Conservation (phyloP, 2,888 invertebrate species). For the Parelbella ahira region DNA sequence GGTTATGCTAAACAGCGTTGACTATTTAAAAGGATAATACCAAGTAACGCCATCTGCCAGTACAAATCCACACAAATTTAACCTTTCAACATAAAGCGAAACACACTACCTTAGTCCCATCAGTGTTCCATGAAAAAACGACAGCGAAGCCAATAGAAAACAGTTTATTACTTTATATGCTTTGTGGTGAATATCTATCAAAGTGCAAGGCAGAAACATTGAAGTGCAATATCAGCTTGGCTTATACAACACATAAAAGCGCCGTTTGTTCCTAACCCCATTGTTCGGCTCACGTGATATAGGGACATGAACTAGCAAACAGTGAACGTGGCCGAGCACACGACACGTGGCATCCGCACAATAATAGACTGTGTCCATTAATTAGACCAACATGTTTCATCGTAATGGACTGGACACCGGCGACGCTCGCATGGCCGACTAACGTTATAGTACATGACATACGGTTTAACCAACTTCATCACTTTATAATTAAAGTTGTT, state of each 20-base stretch:
- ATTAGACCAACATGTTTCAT: constrained; percentile 71
- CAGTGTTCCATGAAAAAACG: no score
- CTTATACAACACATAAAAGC: constrained; percentile 20
- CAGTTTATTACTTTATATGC: no score
- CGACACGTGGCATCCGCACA: constrained; percentile 48
- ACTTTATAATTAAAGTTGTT: no score
- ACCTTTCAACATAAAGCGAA: no score
- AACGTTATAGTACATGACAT: no score
- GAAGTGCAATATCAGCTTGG: constrained; percentile 22
- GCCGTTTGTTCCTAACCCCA: constrained; percentile 17
- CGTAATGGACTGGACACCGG: constrained; percentile 59
- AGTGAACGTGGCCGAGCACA: constrained; percentile 29
- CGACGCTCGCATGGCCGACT: constrained; percentile 40
- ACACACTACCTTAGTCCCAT: no score
- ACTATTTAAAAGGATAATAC: no score
- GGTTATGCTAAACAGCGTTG: no score
- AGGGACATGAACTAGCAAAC: constrained; percentile 29
- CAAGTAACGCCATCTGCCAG: no score
- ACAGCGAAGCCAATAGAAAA: no score
- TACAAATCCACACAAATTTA: no score
- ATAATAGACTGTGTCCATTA: constrained; percentile 68
- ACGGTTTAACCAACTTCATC: no score
- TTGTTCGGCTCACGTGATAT: constrained; percentile 22
- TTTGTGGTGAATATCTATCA: constrained; percentile 10
- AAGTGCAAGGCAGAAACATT: constrained; percentile 14